These are phyloP conservation scores for Adineta ricciae DNA, from an alignment of 2,888 invertebrate genomes.

Conservation along the genomic window DNA sequence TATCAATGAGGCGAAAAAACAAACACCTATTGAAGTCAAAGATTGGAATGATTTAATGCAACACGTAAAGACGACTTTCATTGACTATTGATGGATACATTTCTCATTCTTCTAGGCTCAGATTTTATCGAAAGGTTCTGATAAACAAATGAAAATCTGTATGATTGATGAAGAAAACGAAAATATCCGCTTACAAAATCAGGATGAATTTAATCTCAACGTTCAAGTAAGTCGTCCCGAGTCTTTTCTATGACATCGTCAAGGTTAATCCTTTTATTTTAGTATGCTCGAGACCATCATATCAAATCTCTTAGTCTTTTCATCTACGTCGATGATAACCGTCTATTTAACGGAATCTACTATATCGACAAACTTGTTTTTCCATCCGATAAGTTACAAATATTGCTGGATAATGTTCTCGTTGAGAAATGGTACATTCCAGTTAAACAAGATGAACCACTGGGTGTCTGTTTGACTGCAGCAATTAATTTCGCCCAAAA, in stretches of 20 bases:
- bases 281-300: not conserved
- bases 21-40: not conserved
- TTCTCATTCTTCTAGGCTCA: not conserved
- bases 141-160: not conserved
- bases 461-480: slow-evolving; percentile 52
- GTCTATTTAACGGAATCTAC: not conserved
- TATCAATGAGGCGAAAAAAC: not conserved
- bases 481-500: slow-evolving; percentile 49
- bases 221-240: not conserved
- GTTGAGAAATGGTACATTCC: slow-evolving; percentile 14
- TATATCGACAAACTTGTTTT: not conserved
- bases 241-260: not conserved
- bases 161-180: not conserved
- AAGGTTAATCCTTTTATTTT: not conserved
- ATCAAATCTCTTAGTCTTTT: not conserved
- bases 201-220: not conserved
- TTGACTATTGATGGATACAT: not conserved
- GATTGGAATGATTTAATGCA: not conserved
- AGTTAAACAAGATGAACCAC: slow-evolving; percentile 48
- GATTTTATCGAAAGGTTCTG: not conserved
- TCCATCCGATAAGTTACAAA: not conserved
- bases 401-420: not conserved
- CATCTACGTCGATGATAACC: not conserved
- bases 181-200: not conserved
- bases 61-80: not conserved